Base-by-base conservation (phyloP, 2,113 vertebrate genomes). In the Uria lomvia region DNA sequence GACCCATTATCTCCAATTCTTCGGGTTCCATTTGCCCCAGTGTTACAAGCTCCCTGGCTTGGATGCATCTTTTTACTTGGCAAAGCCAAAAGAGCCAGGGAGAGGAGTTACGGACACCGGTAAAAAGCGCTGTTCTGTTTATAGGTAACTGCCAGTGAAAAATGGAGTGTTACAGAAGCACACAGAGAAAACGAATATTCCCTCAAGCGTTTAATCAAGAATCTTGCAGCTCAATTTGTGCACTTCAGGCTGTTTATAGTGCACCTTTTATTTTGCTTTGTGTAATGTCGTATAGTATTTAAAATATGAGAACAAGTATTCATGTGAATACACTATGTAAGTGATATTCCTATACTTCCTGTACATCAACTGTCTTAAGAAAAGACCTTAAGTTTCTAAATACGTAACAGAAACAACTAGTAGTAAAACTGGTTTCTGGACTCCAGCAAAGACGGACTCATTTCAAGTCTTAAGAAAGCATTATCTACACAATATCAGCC, bases 181-280 rank as follows among this genome's bases (percentile, higher is more conserved):
- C 58, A 58, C 27, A 85, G 68, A 82, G 87, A 96, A 96, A 96
- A 94, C 65, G 2, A 92, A 65, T 86, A 77, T 66, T 91, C 63
- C 59, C 49, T 86, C 59, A 93, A 80, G 75, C 75, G 86, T 83
- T 96, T 88, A 90, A 92, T 92, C 47, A 83, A 73, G 58, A 90
- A 55, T 49, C 32, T 80, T 88, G 71, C 68, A 71, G 78, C 32
- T 90, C 9, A 26, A 58, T 86, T 93, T 74, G 29, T 74, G 26
- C 24, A 15, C 71, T 92, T 90, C 47, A 71, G 47, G 34, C 23
- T 77, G 26, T 47, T 96, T 62, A 50, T 17, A 71, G 23, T 10
- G 8, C 14, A 58, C 5, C 22, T 93, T 77, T 92, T 72, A 32
- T 71, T 55, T 55, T 58, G 24, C 18, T 90, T 90, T 73, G 6